A percentile compares a stretch with the other conserved stretches of the same genome.
Evolutionary conservation across 2,113 vertebrate genomes (phyloP).

Genomic region (Pseudopodoces humilis): DNA sequence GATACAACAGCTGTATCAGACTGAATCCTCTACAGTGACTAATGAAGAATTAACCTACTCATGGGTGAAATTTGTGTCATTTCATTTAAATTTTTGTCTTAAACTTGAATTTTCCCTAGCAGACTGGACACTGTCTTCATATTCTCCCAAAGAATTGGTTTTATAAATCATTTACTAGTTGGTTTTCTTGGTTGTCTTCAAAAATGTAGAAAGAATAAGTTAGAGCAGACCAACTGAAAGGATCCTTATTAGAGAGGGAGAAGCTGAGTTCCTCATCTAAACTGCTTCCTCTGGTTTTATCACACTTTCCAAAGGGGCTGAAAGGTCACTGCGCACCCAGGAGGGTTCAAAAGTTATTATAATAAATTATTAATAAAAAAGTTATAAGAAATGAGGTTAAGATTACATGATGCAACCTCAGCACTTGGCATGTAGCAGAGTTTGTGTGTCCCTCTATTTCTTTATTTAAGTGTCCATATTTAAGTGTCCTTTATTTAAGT

Average conservation of each 20-base stretch:
- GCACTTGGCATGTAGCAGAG: neutral
- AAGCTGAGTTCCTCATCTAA: neutral
- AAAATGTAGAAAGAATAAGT: neutral
- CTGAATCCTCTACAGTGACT: neutral
- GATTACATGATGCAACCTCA: conserved; percentile 14
- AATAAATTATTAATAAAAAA: neutral
- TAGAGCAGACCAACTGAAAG: neutral
- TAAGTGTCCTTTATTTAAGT: too few relatives aligned
- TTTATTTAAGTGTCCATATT: neutral
- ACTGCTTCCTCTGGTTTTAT: neutral
- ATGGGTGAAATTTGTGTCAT: neutral
- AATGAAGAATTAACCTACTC: neutral
- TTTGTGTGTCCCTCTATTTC: neutral
- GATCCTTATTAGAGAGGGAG: neutral
- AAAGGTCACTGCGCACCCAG: neutral
- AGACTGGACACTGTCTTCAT: neutral
- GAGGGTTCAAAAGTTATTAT: neutral
- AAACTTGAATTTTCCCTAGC: neutral
- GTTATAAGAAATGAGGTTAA: neutral
- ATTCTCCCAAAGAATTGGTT: neutral
- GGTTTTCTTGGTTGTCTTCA: neutral
- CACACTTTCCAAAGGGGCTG: neutral
- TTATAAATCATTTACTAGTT: neutral
- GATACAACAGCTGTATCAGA: neutral
- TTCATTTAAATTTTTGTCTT: neutral